Evolutionary conservation across 2,888 invertebrate genomes (phyloP), one percentile per base, ranked within the genome.

Genomic region (Atethmia centrago): DNA sequence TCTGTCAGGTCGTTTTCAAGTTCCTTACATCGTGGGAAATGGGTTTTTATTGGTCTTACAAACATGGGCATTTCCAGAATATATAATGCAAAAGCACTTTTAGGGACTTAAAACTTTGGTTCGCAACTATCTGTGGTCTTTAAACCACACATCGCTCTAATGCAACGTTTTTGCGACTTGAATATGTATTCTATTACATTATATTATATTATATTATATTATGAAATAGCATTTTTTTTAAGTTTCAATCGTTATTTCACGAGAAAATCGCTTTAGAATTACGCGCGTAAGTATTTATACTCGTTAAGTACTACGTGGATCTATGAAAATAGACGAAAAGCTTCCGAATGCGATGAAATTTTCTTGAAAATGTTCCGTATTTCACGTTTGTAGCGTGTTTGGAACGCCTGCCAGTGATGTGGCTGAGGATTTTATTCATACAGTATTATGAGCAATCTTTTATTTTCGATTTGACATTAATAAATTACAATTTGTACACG

Each of bases 351-450:
- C 72, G 83, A 87, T 87, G 84, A 90, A 91, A 93, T 93, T 93
- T 93, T 92, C 92, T 90, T 77, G 81, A 86, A 91, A 90, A 93
- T 92, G 90, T 93, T 89, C 90, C 88, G 86, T 85, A 89, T 90
- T 90, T 92, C 90, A 86, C 87, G 71, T 85, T 86, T 83, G 85
- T 56, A 64, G 40, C 83, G 83, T 83, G 84, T 82, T 84, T 89
- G 90, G 91, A 92, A 88, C 88, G 85, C 64, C 63, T 69, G 72
- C 2, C 49, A 25, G 72, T 68, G 73, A 65, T 45, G 67, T 59
- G 55, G 42, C n/a, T 66, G 47, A 49, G 47, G 28, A 59, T 82
- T 82, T 62, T 59, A 77, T 78, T 55, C 28, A 68, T 61, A 64
- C 56, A 25, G 61, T 61, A 65, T 80, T 80, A 65, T 4, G 36